Evolutionary conservation across 2,113 vertebrate species (phyloP), one percentile per base, ranked within the genome.

Genomic region (Tragulus kanchil): DNA sequence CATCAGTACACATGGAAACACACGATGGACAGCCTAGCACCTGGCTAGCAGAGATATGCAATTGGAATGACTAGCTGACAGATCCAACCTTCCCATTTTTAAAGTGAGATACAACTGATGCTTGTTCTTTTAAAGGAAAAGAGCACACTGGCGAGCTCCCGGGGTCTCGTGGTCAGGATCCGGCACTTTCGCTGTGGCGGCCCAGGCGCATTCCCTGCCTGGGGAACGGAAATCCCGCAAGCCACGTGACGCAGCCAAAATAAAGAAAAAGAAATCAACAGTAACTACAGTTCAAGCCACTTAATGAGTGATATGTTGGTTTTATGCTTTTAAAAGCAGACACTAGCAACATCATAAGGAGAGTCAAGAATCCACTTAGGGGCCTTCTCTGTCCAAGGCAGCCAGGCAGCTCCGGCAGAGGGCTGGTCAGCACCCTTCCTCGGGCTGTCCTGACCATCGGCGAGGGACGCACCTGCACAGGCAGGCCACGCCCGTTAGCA

Each of bases 321-420:
- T 77, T 83, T 21, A 56, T 50, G 58, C 48, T 75, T 81, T 79
- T 85, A 71, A 79, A 78, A 71, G 42, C 36, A 96, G 61, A 69
- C 65, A 78, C 21, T 36, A 67, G 15, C 50, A 62, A 61, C 31
- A 56, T 3, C 6, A 31, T 19, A 87, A 93, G 54, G 45, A 79
- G 0, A 1, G 9, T 56, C 56, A 48, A 48, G 28, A 83, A 84
- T 36, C 58, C 75, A 59, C 17, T 52, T 71, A 25, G 0, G 12
- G 17, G 50, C 67, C 52, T 54, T 64, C 64, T 75, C 77, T 58
- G 56, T 21, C 6, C 8, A 56, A 71, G 48, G 59, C 26, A 21
- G 94, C 65, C 54, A 36, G 14, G 54, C 45, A 5, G 42, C 59
- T 54, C 26, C 13, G 15, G 50, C 48, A 26, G 52, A 42, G 45